These are phyloP conservation scores for Phyllotis vaccarum DNA, from an alignment of 2,797 vertebrate genomes.

Conservation along the genomic window DNA sequence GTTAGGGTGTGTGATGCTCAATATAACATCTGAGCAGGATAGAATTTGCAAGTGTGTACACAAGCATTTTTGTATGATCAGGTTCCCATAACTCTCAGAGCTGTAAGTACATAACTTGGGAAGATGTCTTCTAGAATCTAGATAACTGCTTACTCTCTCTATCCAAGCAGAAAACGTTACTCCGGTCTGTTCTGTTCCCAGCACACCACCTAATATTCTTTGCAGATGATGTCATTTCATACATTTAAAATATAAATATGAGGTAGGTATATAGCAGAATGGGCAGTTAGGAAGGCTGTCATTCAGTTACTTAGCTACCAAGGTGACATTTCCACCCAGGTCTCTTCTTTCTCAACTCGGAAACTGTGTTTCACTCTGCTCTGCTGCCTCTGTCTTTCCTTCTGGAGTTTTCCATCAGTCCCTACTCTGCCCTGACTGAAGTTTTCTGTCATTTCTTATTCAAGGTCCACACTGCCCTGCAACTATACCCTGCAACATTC, in stretches of 20 bases:
- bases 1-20: not conserved
- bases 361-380: not conserved
- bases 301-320: not conserved
- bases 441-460: not conserved
- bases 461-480: not conserved
- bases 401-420: not conserved
- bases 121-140: not conserved
- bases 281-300: not conserved
- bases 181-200: not conserved
- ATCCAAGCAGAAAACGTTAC: not conserved
- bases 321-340: not conserved
- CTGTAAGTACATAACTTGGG: not conserved
- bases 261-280: not conserved
- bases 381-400: not conserved
- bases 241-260: not conserved
- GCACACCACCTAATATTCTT: not conserved
- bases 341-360: not conserved
- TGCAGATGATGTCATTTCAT: not conserved
- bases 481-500: not conserved
- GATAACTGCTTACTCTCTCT: not conserved
- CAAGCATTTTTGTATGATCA: not conserved
- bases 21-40: not conserved
- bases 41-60: not conserved
- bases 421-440: not conserved
- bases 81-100: not conserved